Evolutionary conservation across 2,113 vertebrate species (phyloP), one percentile per base, ranked within the genome.

Genomic region (Microcebus tavaratra): DNA sequence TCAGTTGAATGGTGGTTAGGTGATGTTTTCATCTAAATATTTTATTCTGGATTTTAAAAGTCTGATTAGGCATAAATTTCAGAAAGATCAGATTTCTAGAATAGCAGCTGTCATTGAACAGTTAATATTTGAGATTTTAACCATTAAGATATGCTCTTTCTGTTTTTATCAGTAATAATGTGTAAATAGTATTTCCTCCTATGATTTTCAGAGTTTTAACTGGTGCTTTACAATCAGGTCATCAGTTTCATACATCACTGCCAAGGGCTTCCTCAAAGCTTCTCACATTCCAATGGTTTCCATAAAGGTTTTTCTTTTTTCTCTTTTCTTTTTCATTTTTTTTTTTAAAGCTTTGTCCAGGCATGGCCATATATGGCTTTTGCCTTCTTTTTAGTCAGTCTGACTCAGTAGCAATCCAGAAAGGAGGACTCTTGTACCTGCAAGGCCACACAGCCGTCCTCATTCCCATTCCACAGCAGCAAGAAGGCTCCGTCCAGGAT

Each of bases 1-100:
- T 82, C 90, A 12, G 36, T 53, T 63, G 73, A n/a, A 57, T 57
- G 25, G 20, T 59, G 23, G 12, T 82, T 93, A 29, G 25, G 11
- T 72, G 45, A 55, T 72, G 15, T 76, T 92, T 83, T 95, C 65
- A 83, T 59, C 87, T 61, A 89, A 63, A 57, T 65, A 61, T 87
- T 87, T 70, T 85, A 57, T 55, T 90, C 87, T 72, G 3, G 4
- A 67, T 89, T 17, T 53, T n/a, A 17, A 82, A 92, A 27, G 20
- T 91, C 50, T 50, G 53, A 81, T n/a, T 39, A 84, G 68, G 9
- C 39, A 65, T 65, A 88, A 68, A 75, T 90, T 61, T 97, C 42
- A 75, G 42, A 65, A 96, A 89, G 42, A 91, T 61, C 72, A 65
- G 65, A 75, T 89, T 90, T 96, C 89, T 45, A 73, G 83, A 96